phyloP scores from a whole-genome alignment of 2,888 invertebrate genomes.

The Anarsia innoxiella region DNA sequence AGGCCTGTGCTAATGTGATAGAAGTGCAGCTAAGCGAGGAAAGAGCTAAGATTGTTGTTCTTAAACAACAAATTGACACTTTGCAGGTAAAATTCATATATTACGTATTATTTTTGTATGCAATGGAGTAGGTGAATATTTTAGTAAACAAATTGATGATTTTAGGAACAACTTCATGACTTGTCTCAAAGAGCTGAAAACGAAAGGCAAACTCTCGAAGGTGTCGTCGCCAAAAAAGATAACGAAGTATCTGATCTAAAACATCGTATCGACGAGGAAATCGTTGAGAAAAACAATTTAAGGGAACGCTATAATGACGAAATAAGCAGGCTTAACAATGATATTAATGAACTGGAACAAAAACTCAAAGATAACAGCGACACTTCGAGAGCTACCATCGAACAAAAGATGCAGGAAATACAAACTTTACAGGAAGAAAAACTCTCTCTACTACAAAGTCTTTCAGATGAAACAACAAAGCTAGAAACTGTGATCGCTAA shows the following conservation, averaged over 20 bases:
- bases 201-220: constrained; percentile 34
- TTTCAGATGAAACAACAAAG: constrained; percentile 49
- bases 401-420: constrained; percentile 48
- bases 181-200: constrained; percentile 32
- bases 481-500: constrained; percentile 38
- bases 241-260: constrained; percentile 44
- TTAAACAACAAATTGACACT: constrained; percentile 47
- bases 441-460: constrained; percentile 43
- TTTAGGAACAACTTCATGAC: constrained; percentile 40
- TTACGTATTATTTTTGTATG: constrained; percentile 5
- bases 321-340: constrained; percentile 47
- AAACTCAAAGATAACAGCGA: constrained; percentile 42
- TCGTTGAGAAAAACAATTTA: constrained; percentile 45
- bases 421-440: constrained; percentile 57
- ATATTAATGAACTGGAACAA: constrained; percentile 53
- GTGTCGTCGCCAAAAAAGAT: constrained; percentile 41
- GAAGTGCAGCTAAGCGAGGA: constrained; percentile 64
- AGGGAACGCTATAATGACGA: constrained; percentile 40
- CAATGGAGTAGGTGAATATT: not conserved
- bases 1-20: constrained; percentile 59
- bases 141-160: not conserved
- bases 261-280: constrained; percentile 53
- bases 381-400: constrained; percentile 35
- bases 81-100: constrained; percentile 54
- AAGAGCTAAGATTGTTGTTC: constrained; percentile 46